Evolutionary conservation across 1,140 invertebrate species (phyloP).

Genomic region (Goniozus legneri): DNA sequence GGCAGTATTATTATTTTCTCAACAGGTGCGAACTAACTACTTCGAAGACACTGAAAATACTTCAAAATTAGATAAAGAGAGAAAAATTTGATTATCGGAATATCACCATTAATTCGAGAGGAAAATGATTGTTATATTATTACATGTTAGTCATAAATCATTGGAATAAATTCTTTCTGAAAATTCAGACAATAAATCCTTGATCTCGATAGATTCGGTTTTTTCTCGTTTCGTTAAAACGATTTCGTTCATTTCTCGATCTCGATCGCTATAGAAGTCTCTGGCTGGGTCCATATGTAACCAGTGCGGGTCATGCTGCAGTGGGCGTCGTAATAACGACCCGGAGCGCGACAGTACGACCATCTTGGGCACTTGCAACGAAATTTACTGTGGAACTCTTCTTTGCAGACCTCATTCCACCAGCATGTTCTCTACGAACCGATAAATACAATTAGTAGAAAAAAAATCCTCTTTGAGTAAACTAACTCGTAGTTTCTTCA

Average conservation of each 20-base stretch:
- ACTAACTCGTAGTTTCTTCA: slow-evolving; percentile 34
- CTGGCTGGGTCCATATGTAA: slow-evolving; percentile 82
- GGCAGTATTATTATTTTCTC: too few relatives aligned
- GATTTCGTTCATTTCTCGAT: slow-evolving; percentile 37
- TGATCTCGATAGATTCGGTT: too few relatives aligned
- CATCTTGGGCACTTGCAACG: slow-evolving; percentile 81
- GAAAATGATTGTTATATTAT: too few relatives aligned
- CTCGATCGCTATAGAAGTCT: slow-evolving; percentile 50
- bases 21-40: too few relatives aligned
- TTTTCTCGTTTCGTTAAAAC: too few relatives aligned
- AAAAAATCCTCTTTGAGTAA: background rate
- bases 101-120: too few relatives aligned
- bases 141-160: too few relatives aligned
- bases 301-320: slow-evolving; percentile 86
- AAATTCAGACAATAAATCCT: too few relatives aligned
- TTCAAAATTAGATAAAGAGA: too few relatives aligned
- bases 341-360: slow-evolving; percentile 83
- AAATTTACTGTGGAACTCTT: slow-evolving; percentile 83
- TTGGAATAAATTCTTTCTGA: too few relatives aligned
- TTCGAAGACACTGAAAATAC: too few relatives aligned
- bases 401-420: slow-evolving; percentile 91
- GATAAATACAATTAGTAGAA: slow-evolving; percentile 15
- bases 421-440: slow-evolving; percentile 75
- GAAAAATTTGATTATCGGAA: too few relatives aligned
- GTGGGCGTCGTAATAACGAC: slow-evolving; percentile 84